A percentile compares a stretch with the other conserved stretches of the same genome.
phyloP scores from a whole-genome alignment of 2,888 invertebrate genomes.

The Acanthosoma haemorrhoidale region DNA sequence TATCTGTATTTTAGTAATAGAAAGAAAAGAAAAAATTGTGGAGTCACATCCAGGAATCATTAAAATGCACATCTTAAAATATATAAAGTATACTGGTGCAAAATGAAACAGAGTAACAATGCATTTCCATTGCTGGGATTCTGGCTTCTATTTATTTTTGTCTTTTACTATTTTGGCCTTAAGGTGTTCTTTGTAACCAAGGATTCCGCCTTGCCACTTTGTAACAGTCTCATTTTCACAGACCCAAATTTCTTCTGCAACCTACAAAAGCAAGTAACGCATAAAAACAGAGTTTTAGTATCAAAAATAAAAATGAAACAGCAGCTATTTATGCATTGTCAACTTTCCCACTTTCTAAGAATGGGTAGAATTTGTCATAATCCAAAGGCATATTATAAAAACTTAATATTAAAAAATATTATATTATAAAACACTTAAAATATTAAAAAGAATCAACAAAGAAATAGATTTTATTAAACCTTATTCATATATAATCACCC shows the following conservation, averaged over 20 bases:
- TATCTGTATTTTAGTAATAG: background rate
- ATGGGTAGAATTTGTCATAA: too few relatives aligned
- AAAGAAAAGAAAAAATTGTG: background rate
- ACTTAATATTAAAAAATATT: too few relatives aligned
- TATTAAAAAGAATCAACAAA: too few relatives aligned
- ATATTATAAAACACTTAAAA: too few relatives aligned
- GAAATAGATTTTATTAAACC: too few relatives aligned
- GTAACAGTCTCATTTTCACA: constrained; percentile 94
- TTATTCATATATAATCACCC: too few relatives aligned
- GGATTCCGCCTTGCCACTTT: constrained; percentile 95
- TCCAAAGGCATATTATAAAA: too few relatives aligned
- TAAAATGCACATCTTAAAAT: background rate
- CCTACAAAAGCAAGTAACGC: constrained; percentile 61
- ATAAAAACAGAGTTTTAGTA: too few relatives aligned
- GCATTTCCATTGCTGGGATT: background rate
- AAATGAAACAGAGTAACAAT: background rate
- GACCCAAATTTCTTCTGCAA: constrained; percentile 98
- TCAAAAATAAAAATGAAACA: too few relatives aligned
- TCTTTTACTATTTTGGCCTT: constrained; percentile 80
- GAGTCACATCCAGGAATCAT: background rate
- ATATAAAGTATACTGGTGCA: background rate
- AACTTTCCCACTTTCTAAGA: too few relatives aligned
- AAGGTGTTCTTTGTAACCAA: constrained; percentile 91
- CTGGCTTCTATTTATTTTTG: constrained; percentile 44
- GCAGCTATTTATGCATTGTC: too few relatives aligned